Evolutionary conservation across 2,888 invertebrate genomes (phyloP), one percentile per base, ranked within the genome.

Genomic region (Lycocerus yunnanus): DNA sequence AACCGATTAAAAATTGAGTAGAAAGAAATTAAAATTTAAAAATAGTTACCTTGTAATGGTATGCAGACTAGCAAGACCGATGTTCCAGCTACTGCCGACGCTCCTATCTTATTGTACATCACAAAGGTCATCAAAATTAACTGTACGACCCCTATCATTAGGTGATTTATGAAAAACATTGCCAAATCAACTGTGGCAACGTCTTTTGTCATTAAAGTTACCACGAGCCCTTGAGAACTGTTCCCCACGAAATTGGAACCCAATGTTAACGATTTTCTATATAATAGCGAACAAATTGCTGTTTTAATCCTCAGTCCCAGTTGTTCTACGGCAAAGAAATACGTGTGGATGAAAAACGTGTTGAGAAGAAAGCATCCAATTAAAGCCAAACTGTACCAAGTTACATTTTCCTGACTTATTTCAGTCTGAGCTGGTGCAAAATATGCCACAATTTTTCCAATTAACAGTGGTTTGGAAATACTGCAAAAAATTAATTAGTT

Each of bases 101-200:
- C 80, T 8, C 88, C 88, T 80, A 90, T 88, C 86, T 89, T 80
- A 9, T 66, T 77, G 79, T 91, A 93, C 88, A 94, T 90, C 5
- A 95, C 89, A 80, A 89, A 91, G 0, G 93, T 89, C 9, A 94
- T 92, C 27, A 94, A 89, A 0, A 91, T 82, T 18, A 93, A 92
- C 85, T 95, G 93, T 0, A 95, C 84, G 0, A 95, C 95, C 0
- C 94, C 94, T 18, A 95, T 88, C 89, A 95, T 92, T 6, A 97
- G 85, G 83, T 94, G 95, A 84, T 95, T 93, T 13, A 95, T 84
- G 84, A 95, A 94, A 69, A 94, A 88, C 11, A 92, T 90, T 2
- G 93, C 93, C 87, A 93, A 90, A 85, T 97, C 96, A 86, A 97
- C 95, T 73, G 96, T 88, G 78, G 92, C 93, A 0, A 96, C 95